Evolutionary conservation across 2,113 vertebrate genomes (phyloP).

Genomic region (Axis porcinus): DNA sequence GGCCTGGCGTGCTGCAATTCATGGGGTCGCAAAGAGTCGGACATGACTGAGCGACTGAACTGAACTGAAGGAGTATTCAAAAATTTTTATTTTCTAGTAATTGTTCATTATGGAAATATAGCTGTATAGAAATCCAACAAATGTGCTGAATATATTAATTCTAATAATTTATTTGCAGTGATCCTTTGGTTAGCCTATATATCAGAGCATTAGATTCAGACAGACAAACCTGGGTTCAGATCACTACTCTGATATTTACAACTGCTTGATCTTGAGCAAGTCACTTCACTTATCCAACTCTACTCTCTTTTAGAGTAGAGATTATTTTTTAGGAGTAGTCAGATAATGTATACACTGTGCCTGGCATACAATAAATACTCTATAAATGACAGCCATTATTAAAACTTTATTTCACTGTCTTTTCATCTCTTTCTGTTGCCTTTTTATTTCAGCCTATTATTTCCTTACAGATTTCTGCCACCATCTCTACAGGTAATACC

Average conservation of each 20-base stretch:
- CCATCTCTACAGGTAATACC: not conserved
- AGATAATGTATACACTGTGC: not conserved
- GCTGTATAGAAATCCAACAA: not conserved
- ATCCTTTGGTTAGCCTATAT: not conserved
- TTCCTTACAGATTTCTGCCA: not conserved
- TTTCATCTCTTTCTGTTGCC: not conserved
- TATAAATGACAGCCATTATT: not conserved
- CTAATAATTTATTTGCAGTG: not conserved
- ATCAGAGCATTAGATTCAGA: not conserved
- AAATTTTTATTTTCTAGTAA: not conserved
- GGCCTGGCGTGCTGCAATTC: too few species aligned
- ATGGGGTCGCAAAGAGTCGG: too few species aligned
- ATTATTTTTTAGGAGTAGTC: not conserved
- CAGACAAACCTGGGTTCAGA: not conserved
- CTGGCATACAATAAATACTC: not conserved
- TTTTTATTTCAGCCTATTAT: not conserved
- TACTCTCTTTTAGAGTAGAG: not conserved
- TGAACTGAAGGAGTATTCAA: not conserved
- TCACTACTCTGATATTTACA: not conserved
- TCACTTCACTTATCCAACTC: not conserved
- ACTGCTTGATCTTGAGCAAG: not conserved
- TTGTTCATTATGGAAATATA: not conserved
- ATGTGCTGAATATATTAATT: not conserved
- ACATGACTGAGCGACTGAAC: too few species aligned
- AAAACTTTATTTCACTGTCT: not conserved